These are phyloP conservation scores for Ochropleura plecta DNA, from an alignment of 2,888 invertebrate species.

Conservation along the genomic window DNA sequence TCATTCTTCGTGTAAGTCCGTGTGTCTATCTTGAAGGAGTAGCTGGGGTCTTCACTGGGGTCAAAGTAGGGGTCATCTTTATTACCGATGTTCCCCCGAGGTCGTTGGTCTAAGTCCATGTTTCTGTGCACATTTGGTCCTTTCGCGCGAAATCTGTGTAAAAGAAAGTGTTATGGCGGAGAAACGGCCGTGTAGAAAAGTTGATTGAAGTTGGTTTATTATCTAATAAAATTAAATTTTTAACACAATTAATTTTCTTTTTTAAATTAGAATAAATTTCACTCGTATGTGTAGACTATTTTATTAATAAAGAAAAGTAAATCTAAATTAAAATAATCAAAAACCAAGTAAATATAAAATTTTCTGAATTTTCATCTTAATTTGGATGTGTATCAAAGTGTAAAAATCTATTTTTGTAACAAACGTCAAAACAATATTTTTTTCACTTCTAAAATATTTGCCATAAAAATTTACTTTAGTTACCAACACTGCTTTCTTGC, in stretches of 20 bases:
- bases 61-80: constrained; percentile 94
- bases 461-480: not conserved
- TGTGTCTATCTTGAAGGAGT: constrained; percentile 93
- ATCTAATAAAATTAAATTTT: not conserved
- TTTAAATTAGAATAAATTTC: not conserved
- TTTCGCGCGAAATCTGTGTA: constrained; percentile 92
- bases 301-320: not conserved
- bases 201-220: not conserved
- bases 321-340: not conserved
- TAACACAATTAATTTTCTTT: too few relatives aligned
- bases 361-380: not conserved
- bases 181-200: not conserved
- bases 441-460: not conserved
- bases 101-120: constrained; percentile 93
- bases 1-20: constrained; percentile 93
- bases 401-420: not conserved
- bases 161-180: not conserved
- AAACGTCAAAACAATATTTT: too few relatives aligned
- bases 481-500: not conserved
- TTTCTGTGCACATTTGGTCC: constrained; percentile 94
- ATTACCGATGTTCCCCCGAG: constrained; percentile 92
- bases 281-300: not conserved
- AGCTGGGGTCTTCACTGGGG: constrained; percentile 94
- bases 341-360: not conserved
- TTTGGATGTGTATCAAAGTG: not conserved